Conservation (phyloP, 1,140 invertebrate genomes). For the Cherax quadricarinatus region DNA sequence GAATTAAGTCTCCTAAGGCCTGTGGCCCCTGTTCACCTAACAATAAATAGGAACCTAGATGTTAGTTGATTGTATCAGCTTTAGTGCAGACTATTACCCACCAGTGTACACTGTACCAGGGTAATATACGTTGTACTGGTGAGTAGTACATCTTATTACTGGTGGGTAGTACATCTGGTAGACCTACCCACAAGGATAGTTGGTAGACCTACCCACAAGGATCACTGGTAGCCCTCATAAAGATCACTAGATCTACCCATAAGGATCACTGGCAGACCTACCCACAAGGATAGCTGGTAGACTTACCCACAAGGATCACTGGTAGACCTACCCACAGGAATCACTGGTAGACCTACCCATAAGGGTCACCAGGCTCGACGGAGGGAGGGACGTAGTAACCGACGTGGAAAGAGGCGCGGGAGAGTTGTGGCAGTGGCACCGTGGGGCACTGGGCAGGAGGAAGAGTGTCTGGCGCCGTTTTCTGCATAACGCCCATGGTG, state of each 20-base stretch:
- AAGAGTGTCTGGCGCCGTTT: not conserved
- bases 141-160: no score
- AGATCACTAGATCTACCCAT: not conserved
- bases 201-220: not conserved
- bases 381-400: constrained; percentile 56
- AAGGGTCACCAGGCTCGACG: constrained; percentile 52
- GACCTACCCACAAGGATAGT: not conserved
- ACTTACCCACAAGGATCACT: not conserved
- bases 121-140: no score
- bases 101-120: no score
- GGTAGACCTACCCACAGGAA: not conserved
- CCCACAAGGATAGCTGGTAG: not conserved
- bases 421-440: constrained; percentile 58
- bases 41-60: no score
- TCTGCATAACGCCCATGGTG: not conserved
- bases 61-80: no score
- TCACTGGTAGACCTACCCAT: constrained; percentile 34
- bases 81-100: no score
- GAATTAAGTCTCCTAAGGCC: no score
- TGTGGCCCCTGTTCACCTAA: no score
- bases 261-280: not conserved
- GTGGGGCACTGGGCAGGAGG: constrained; percentile 30
- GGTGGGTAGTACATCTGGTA: not conserved
- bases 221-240: not conserved
- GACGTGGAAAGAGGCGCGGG: constrained; percentile 49